Evolutionary conservation across 1,140 invertebrate species (phyloP).

Genomic region (Dendrolimus punctatus): DNA sequence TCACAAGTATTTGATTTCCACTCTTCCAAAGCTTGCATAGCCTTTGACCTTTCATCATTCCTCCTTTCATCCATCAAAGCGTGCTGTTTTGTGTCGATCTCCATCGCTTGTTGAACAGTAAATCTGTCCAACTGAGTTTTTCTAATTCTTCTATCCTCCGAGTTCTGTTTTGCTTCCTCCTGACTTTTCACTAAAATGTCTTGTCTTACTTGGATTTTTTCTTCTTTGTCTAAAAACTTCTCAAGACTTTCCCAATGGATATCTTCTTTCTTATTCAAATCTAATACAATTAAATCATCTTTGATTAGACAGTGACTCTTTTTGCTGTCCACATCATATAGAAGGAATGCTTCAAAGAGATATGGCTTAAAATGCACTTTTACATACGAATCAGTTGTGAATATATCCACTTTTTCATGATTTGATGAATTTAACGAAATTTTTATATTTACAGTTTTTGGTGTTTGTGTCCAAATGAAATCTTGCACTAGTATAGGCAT

Average conservation of each 20-base stretch:
- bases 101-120: constrained; percentile 76
- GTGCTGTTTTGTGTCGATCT: constrained; percentile 70
- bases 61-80: constrained; percentile 73
- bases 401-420: constrained; percentile 74
- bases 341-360: constrained; percentile 78
- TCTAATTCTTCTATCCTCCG: constrained; percentile 64
- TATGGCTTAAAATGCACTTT: constrained; percentile 79
- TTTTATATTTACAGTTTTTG: constrained; percentile 69
- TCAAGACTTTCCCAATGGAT: constrained; percentile 74
- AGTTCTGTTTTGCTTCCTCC: constrained; percentile 67
- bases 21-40: constrained; percentile 77
- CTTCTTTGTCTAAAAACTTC: constrained; percentile 63
- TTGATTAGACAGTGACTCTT: constrained; percentile 74
- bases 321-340: constrained; percentile 70
- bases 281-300: constrained; percentile 73
- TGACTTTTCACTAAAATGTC: constrained; percentile 71
- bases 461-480: constrained; percentile 79
- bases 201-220: constrained; percentile 71
- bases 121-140: constrained; percentile 68
- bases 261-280: constrained; percentile 73
- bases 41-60: constrained; percentile 73
- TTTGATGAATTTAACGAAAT: constrained; percentile 71
- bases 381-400: constrained; percentile 76
- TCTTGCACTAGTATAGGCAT: constrained; percentile 84
- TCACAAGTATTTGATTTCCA: constrained; percentile 66